These are phyloP conservation scores for Drosophila grimshawi DNA, from an alignment of 1,140 invertebrate species.

Conservation along the genomic window DNA sequence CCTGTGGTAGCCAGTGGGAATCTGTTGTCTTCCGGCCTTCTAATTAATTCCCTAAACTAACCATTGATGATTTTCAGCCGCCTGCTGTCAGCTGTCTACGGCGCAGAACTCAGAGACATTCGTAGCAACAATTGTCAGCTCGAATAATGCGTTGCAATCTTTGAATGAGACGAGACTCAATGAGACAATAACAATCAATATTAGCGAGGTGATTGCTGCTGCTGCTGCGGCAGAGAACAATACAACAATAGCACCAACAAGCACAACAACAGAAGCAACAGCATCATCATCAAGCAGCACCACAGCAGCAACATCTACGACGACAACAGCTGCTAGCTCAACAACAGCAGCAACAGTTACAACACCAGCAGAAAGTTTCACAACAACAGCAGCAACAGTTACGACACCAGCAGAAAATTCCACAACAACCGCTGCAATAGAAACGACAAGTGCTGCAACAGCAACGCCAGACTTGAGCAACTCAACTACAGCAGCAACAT, in stretches of 20 bases:
- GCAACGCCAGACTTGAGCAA: not conserved
- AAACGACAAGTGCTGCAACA: conserved; percentile 2
- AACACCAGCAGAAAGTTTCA: conserved; percentile 5
- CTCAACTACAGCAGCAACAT: conserved; percentile 7
- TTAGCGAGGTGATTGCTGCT: conserved; percentile 66
- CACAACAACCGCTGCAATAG: conserved; percentile 18
- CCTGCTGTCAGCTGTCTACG: conserved; percentile 37
- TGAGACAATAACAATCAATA: conserved; percentile 63
- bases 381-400: conserved; percentile 19
- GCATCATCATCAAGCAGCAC: conserved; percentile 2
- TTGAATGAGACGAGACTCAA: conserved; percentile 54
- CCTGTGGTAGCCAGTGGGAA: conserved; percentile 1
- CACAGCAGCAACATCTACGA: not conserved
- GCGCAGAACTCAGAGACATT: conserved; percentile 61
- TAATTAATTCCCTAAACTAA: conserved; percentile 50
- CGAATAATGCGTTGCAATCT: conserved; percentile 54
- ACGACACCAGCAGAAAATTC: conserved; percentile 3
- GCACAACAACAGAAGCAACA: conserved; percentile 1
- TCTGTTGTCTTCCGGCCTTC: not conserved
- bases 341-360: not conserved
- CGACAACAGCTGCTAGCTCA: conserved; percentile 10
- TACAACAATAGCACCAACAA: conserved; percentile 18
- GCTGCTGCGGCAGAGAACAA: conserved; percentile 22
- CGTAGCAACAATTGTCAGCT: conserved; percentile 60
- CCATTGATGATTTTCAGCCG: conserved; percentile 4